Base-by-base conservation (phyloP, 2,797 vertebrate species). In the Pangasius djambal region DNA sequence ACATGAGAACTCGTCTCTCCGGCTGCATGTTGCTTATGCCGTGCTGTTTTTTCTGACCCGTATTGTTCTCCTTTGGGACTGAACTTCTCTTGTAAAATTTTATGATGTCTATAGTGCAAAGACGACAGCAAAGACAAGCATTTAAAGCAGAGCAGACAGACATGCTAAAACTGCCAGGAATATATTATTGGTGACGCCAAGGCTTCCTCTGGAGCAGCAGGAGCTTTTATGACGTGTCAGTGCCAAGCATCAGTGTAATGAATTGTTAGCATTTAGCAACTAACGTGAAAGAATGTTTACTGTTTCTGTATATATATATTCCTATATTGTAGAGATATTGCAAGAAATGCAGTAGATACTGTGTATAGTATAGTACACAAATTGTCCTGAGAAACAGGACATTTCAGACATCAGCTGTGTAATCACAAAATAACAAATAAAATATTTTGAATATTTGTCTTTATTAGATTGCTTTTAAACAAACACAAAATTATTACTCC, bases 61-160 rank as follows among this genome's bases (percentile, higher is more conserved):
- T 84, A 77, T 88, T 89, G 87, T 61, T 90, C 75, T 87, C 59
- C 83, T 86, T 40, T 81, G 77, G 85, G 85, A 50, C 75, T 55
- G 83, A 61, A 72, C 37, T 86, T 81, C 61, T 82, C 86, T 79
- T 86, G 78, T 92, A 86, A 92, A 91, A 59, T 87, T 90, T 92
- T 89, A 91, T 90, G 57, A 90, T 79, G 89, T 89, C 89, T 86
- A 81, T 65, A 86, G 89, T 75, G 85, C 88, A 88, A 82, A 85
- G 31, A 34, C 63, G 79, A 75, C 74, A 87, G 67, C 57, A 55
- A 87, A 86, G 83, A 65, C 9, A 63, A 87, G 87, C 57, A 63
- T 70, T 87, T 77, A 78, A 89, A 77, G 25, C 74, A 25, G 67
- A 20, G 63, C 77, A 91, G 85, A 88, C 89, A 69, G 75, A 89